These are phyloP conservation scores for Gambusia yucatana DNA, from an alignment of 2,797 vertebrate species.

Conservation along the genomic window DNA sequence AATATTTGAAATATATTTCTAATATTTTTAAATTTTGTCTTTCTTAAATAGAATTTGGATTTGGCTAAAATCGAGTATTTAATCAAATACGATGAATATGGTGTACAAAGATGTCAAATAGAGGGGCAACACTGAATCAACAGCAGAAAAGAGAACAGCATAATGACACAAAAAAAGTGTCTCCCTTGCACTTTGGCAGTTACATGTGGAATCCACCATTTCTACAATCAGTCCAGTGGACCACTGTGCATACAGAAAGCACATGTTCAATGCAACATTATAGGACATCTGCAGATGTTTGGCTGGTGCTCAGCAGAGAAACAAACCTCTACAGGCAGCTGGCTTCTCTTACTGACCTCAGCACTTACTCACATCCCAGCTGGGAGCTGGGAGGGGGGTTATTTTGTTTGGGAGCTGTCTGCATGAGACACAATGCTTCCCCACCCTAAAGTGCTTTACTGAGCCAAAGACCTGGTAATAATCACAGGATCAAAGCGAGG, in stretches of 20 bases:
- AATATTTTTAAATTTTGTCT: background rate
- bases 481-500: conserved; percentile 78
- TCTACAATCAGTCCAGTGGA: conserved; percentile 12
- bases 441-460: conserved; percentile 50
- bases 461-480: conserved; percentile 75
- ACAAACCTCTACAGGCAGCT: conserved; percentile 64
- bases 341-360: conserved; percentile 78
- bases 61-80: background rate
- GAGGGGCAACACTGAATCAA: conserved; percentile 18
- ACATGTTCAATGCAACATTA: conserved; percentile 37
- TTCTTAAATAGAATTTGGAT: background rate
- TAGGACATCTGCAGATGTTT: conserved; percentile 66
- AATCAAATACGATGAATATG: background rate
- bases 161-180: conserved; percentile 23
- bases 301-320: conserved; percentile 61
- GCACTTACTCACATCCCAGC: conserved; percentile 68
- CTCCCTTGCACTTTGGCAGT: conserved; percentile 22
- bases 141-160: conserved; percentile 32
- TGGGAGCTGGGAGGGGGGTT: conserved; percentile 70
- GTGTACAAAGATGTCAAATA: conserved; percentile 5
- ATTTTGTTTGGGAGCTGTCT: conserved; percentile 78
- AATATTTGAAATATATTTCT: background rate
- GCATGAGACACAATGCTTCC: conserved; percentile 72
- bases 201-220: conserved; percentile 44
- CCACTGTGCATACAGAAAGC: conserved; percentile 20